These are phyloP conservation scores for Dinomys branickii DNA, from an alignment of 2,113 vertebrate species.

Conservation along the genomic window DNA sequence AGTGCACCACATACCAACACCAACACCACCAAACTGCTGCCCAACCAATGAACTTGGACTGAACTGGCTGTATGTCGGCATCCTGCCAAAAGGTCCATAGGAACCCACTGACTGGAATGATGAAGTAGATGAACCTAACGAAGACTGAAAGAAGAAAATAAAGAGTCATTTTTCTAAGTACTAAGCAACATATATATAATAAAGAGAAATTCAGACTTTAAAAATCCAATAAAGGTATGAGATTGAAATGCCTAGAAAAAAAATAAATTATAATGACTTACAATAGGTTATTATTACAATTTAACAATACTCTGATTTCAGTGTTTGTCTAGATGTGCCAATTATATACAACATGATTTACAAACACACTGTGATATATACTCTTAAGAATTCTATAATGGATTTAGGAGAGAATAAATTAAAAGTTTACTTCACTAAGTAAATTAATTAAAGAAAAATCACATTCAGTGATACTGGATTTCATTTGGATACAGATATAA, in stretches of 20 bases:
- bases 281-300: neutral
- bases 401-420: slow-evolving; percentile 19
- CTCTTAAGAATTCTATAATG: slow-evolving; percentile 28
- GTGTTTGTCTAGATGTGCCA: neutral
- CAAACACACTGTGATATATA: slow-evolving; percentile 35
- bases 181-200: neutral
- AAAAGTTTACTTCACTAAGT: slow-evolving; percentile 30
- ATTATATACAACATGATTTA: slow-evolving; percentile 35
- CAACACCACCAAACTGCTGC: slow-evolving; percentile 92
- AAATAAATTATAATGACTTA: slow-evolving; percentile 26
- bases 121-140: slow-evolving; percentile 91
- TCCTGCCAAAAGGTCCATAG: slow-evolving; percentile 93
- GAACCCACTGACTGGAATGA: slow-evolving; percentile 94
- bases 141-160: slow-evolving; percentile 89
- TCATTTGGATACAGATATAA: neutral
- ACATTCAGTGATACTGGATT: neutral
- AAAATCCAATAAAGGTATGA: slow-evolving; percentile 35
- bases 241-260: slow-evolving; percentile 26
- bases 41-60: slow-evolving; percentile 89
- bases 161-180: slow-evolving; percentile 57
- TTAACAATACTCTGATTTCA: neutral
- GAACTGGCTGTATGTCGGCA: slow-evolving; percentile 95
- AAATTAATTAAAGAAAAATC: slow-evolving; percentile 48
- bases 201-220: slow-evolving; percentile 9
- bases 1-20: slow-evolving; percentile 88